Base-by-base conservation (phyloP, 2,888 invertebrate species). In the Sminthurinus aureus region DNA sequence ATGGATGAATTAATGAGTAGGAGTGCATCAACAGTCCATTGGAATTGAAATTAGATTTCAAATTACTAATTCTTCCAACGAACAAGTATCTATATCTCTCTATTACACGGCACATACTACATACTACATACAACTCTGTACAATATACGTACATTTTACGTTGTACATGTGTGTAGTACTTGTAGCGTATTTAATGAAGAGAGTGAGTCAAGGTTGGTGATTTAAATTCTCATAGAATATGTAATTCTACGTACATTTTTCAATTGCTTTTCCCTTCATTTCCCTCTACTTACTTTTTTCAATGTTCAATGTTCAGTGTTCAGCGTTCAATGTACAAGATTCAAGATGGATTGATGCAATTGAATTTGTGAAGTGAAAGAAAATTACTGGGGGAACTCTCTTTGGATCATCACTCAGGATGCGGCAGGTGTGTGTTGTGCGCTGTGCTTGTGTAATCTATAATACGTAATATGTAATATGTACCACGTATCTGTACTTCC, bases 281-380 rank as follows among this genome's bases (percentile, higher is more conserved):
- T 71, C 15, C 13, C 26, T 50, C 74, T 50, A 38, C 38, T 4
- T 38, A 38, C 3, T 38, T 38, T 38, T 38, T 38, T 38, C n/a
- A n/a, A n/a, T n/a, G n/a, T n/a, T 38, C 38, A 38, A 38, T 38
- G 38, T 38, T 38, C 38, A 38, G 6, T 38, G 1, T 38, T 38
- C 38, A 38, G 38, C 6, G 38, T 38, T 1, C 38, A 38, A 6
- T 38, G 38, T 38, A 4, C 38, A 38, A 38, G 38, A 38, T 79
- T 71, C 22, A 81, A 81, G 80, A 81, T 81, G 74, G 80, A 81
- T 81, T 52, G 74, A 50, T 69, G 74, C 80, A 81, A 81, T 81
- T 81, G 80, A 74, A 81, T 81, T 73, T 81, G 80, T 81, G 80
- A 81, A 81, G 73, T 81, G 73, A 69, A 81, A 81, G 80, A 73